Evolutionary conservation across 2,113 vertebrate genomes (phyloP).

Genomic region (Corythoichthys haematopterus): DNA sequence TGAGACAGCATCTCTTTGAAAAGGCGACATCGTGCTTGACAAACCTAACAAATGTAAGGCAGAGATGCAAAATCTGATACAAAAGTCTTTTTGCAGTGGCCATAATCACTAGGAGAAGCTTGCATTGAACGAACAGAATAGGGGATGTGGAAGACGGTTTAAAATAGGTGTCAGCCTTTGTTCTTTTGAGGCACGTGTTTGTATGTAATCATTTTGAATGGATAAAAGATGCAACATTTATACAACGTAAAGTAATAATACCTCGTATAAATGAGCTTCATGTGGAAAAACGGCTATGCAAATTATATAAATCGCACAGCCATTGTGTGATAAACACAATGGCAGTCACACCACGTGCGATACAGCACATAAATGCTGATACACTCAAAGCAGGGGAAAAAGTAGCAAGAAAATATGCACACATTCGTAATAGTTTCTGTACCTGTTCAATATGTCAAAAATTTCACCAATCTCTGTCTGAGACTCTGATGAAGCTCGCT

Average conservation of each 20-base stretch:
- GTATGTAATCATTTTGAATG: background rate
- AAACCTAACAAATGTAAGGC: slow-evolving; percentile 62
- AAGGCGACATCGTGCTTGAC: slow-evolving; percentile 66
- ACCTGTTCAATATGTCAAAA: no score
- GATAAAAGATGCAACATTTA: background rate
- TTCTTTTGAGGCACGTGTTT: slow-evolving; percentile 1
- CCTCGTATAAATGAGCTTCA: no score
- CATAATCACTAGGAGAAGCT: slow-evolving; percentile 46
- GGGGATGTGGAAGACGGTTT: slow-evolving; percentile 31
- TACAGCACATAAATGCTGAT: no score
- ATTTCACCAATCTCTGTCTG: no score
- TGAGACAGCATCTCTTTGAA: slow-evolving; percentile 66
- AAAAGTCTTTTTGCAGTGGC: slow-evolving; percentile 25
- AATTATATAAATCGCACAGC: no score
- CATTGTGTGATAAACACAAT: no score
- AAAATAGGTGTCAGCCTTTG: slow-evolving; percentile 24
- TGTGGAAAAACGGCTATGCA: no score
- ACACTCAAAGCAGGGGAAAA: no score
- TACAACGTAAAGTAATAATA: background rate
- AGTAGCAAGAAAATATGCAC: no score
- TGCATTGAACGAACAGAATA: slow-evolving; percentile 45
- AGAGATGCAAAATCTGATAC: slow-evolving; percentile 50
- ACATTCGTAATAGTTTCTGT: no score
- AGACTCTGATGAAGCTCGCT: no score
- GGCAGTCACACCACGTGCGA: no score